Percentiles rank a stretch among this genome's conserved stretches.
phyloP scores from a whole-genome alignment of 2,113 vertebrate genomes.

The Sporophila hypoxantha region DNA sequence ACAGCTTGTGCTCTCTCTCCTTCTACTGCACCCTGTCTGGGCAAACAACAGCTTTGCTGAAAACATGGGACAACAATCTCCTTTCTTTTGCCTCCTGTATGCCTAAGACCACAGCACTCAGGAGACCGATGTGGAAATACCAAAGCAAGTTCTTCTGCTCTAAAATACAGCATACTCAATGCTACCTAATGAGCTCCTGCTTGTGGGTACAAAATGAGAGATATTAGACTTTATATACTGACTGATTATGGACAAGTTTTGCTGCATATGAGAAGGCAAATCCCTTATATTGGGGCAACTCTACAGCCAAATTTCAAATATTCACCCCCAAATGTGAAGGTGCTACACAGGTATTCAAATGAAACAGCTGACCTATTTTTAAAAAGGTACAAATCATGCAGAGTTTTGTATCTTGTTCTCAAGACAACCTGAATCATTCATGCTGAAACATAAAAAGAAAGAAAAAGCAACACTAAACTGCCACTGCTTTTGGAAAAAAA shows the following conservation, averaged over 20 bases:
- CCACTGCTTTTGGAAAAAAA: not conserved
- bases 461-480: not conserved
- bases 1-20: not conserved
- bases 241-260: not conserved
- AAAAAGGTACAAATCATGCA: not conserved
- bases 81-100: not conserved
- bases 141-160: not conserved
- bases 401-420: not conserved
- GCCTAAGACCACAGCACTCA: not conserved
- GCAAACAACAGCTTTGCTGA: not conserved
- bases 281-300: not conserved
- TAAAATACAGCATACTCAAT: not conserved
- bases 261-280: not conserved
- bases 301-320: not conserved
- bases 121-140: not conserved
- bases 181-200: not conserved
- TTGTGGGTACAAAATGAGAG: not conserved
- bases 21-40: not conserved
- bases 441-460: not conserved
- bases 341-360: not conserved
- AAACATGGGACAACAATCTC: not conserved
- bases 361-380: not conserved
- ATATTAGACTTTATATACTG: not conserved
- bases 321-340: not conserved
- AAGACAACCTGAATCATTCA: slow-evolving; percentile 13